Percentiles rank a stretch among this genome's conserved stretches.
Evolutionary conservation across 2,888 invertebrate genomes (phyloP).

Genomic region (Patella depressa): DNA sequence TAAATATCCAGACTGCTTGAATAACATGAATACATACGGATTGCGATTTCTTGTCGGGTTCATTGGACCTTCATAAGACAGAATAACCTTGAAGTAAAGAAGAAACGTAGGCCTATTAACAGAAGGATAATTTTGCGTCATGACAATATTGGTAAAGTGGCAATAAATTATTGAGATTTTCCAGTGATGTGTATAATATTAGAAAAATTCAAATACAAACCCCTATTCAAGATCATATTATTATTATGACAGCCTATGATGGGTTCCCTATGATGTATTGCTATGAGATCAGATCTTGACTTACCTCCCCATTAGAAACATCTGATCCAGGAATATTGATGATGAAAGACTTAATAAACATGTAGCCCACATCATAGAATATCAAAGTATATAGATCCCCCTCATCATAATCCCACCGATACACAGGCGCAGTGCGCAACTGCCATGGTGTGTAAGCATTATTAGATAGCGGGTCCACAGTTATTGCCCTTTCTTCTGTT

Average conservation of each 20-base stretch:
- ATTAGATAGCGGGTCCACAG: constrained; percentile 30
- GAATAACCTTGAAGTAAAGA: constrained; percentile 25
- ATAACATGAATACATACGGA: constrained; percentile 37
- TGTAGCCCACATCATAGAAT: constrained; percentile 35
- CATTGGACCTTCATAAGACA: constrained; percentile 34
- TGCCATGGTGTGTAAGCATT: constrained; percentile 27
- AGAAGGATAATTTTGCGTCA: no score
- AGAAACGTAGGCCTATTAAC: no score
- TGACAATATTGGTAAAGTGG: no score
- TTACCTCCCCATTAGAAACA: constrained; percentile 31
- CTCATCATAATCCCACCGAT: constrained; percentile 22
- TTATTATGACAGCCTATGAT: no score
- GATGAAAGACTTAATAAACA: constrained; percentile 30
- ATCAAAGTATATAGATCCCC: constrained; percentile 32
- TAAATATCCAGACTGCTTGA: constrained; percentile 30
- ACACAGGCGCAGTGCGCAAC: constrained; percentile 23
- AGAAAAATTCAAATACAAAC: no score
- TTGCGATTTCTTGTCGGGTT: constrained; percentile 30
- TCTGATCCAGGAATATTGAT: constrained; percentile 38
- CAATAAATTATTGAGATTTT: no score
- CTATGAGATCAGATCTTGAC: background rate
- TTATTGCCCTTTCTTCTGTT: constrained; percentile 17
- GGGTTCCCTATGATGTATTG: no score
- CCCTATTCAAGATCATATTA: no score
- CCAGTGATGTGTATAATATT: no score